Base-by-base conservation (phyloP, 2,797 vertebrate genomes). In the Sorex maritimensis region DNA sequence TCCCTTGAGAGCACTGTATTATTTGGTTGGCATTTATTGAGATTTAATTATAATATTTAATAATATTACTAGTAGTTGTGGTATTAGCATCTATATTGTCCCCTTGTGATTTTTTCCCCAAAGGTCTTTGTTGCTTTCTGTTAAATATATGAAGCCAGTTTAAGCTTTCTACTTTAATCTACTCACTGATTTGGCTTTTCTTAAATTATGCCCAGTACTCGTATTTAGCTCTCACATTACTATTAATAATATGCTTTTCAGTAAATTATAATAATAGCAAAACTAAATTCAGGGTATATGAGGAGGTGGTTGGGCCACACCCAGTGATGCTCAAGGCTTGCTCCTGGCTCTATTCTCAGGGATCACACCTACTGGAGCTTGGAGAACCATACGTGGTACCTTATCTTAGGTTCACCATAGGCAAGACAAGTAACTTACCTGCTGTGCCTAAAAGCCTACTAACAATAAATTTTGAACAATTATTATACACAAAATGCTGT, bases 21-120 rank as follows among this genome's bases (percentile, higher is more conserved):
- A 94, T 81, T 92, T 77, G 46, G 17, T 86, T 90, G 23, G 92
- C 90, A 85, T 80, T 24, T 41, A 41, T 26, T 23, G 11, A 44
- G 63, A 55, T 15, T 5, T 6, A 44, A 44, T 44, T 44, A 44
- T 44, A 44, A 44, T 44, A 44, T 5, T 44, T 7, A 44, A 2
- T 34, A 52, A 1, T 55, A 44, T 3, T 6, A 30, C 6, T 28
- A 68, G 5, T 78, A 13, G 6, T 21, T 58, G 44, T 4, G 63
- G 11, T 24, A 67, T 5, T 2, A 63, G 6, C 19, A 21, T 34
- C 26, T 61, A 0, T 72, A n/a, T 52, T 80, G 41, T 79, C 52
- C 8, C 79, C 26, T 55, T 26, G 12, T 46, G 17, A 41, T 6
- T 55, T 61, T 44, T 34, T 21, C 80, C 83, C 26, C 55, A 88